Evolutionary conservation across 2,113 vertebrate genomes (phyloP).

Genomic region (Microcebus griseorufus): DNA sequence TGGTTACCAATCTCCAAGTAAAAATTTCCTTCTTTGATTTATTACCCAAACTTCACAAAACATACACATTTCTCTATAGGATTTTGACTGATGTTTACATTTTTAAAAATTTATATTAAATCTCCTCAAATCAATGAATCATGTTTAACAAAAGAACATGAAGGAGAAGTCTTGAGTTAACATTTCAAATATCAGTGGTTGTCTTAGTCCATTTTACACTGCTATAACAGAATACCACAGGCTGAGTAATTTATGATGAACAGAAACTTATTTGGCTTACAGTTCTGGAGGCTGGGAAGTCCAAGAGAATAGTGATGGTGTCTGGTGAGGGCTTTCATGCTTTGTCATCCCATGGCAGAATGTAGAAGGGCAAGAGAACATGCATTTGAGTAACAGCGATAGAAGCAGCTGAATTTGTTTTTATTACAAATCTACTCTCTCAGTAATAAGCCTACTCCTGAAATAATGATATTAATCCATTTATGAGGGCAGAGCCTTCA

Average conservation of each 20-base stretch:
- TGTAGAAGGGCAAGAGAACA: neutral
- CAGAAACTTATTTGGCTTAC: neutral
- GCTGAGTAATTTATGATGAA: neutral
- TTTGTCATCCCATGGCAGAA: neutral
- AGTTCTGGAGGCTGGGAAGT: neutral
- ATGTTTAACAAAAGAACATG: neutral
- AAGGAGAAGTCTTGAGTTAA: neutral
- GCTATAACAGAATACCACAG: neutral
- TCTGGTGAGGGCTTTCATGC: neutral
- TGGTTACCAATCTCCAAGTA: neutral
- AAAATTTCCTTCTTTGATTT: constrained; percentile 5
- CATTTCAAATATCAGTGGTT: neutral
- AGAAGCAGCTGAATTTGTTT: neutral
- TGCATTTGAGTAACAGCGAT: neutral
- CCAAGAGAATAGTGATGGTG: neutral
- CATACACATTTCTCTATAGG: neutral
- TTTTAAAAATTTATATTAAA: neutral
- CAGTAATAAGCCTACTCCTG: neutral
- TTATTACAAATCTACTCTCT: neutral
- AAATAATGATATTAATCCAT: neutral
- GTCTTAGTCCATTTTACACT: neutral
- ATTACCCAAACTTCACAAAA: constrained; percentile 28
- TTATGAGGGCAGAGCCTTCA: neutral
- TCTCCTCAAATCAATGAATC: neutral
- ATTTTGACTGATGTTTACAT: neutral